These are phyloP conservation scores for Drosophila tanythrix DNA, from an alignment of 2,888 invertebrate genomes.

Conservation along the genomic window DNA sequence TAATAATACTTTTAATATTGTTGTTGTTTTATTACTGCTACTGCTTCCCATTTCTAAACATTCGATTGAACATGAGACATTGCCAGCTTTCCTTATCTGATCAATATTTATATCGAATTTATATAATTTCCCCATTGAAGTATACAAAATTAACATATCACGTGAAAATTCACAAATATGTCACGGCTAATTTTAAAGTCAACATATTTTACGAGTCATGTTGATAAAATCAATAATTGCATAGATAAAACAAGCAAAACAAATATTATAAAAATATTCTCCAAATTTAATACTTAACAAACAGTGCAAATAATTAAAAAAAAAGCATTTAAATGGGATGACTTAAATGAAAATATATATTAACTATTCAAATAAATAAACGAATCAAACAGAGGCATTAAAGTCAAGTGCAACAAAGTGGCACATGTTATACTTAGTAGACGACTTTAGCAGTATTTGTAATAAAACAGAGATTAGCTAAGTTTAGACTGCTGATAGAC, in stretches of 20 bases:
- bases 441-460: background rate
- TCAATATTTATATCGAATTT: background rate
- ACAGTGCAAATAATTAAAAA: background rate
- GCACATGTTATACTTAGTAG: no score
- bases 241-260: background rate
- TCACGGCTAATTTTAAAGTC: background rate
- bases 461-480: background rate
- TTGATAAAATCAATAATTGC: background rate
- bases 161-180: background rate
- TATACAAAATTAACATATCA: background rate
- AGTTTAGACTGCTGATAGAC: background rate
- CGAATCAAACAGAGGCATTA: background rate
- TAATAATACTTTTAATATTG: background rate
- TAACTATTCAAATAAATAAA: background rate
- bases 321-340: background rate
- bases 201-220: background rate
- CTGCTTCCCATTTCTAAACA: no score
- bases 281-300: background rate
- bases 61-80: background rate
- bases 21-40: no score
- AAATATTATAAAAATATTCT: background rate
- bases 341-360: background rate
- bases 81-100: background rate
- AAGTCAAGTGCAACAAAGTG: background rate
- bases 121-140: background rate